Evolutionary conservation across 1,140 invertebrate genomes (phyloP).

Genomic region (Zophobas morio): DNA sequence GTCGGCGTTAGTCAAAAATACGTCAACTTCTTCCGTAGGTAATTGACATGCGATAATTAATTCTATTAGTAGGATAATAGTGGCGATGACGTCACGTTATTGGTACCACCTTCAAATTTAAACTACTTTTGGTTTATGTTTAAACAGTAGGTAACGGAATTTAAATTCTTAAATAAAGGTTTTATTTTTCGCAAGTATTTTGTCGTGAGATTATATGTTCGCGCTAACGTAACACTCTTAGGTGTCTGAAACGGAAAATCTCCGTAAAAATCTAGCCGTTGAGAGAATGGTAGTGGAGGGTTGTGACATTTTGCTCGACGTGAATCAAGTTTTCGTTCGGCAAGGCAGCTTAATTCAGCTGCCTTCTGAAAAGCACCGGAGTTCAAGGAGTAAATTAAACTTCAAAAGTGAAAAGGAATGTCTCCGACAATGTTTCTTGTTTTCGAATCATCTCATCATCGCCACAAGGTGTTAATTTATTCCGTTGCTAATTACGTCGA

Average conservation of each 20-base stretch:
- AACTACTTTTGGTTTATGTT: too few relatives aligned
- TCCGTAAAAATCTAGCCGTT: slow-evolving; percentile 92
- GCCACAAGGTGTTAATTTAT: slow-evolving; percentile 74
- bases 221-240: slow-evolving; percentile 60
- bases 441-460: slow-evolving; percentile 88
- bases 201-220: not conserved
- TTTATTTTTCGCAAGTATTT: too few relatives aligned
- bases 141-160: too few relatives aligned
- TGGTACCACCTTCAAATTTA: too few relatives aligned
- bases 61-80: too few relatives aligned
- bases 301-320: slow-evolving; percentile 94
- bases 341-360: slow-evolving; percentile 85
- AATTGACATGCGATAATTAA: too few relatives aligned
- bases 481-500: slow-evolving; percentile 10
- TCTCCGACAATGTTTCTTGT: slow-evolving; percentile 86
- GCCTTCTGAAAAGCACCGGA: slow-evolving; percentile 75
- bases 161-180: too few relatives aligned
- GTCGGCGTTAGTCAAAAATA: too few relatives aligned
- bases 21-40: too few relatives aligned
- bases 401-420: slow-evolving; percentile 82
- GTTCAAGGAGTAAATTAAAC: slow-evolving; percentile 73
- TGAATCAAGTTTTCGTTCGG: slow-evolving; percentile 92
- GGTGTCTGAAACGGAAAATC: slow-evolving; percentile 96
- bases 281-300: slow-evolving; percentile 97
- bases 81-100: too few relatives aligned